phyloP scores from a whole-genome alignment of 2,888 invertebrate genomes.

The Luperina testacea region DNA sequence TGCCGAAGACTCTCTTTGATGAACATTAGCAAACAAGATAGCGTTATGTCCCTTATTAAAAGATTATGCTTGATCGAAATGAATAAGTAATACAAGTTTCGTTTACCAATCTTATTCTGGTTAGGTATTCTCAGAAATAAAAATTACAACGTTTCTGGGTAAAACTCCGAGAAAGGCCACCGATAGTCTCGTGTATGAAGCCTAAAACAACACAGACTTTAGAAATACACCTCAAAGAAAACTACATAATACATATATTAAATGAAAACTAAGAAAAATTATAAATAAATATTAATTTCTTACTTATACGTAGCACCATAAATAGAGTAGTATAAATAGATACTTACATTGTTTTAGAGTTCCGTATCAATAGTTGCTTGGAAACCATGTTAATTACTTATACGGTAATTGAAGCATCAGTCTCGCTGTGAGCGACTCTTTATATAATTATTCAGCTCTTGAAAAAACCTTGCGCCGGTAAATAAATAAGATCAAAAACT shows the following conservation, averaged over 20 bases:
- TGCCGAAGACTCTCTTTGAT: slow-evolving; percentile 15
- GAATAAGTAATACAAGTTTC: background rate
- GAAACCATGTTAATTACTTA: background rate
- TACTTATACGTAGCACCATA: background rate
- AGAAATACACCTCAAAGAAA: slow-evolving; percentile 12
- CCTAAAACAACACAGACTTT: slow-evolving; percentile 25
- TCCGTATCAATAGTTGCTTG: background rate
- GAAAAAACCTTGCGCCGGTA: background rate
- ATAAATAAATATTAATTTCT: background rate
- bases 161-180: background rate
- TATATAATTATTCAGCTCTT: too few relatives aligned
- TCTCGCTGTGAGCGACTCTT: background rate
- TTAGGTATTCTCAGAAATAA: slow-evolving; percentile 9
- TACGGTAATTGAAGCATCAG: too few relatives aligned
- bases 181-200: background rate
- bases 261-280: slow-evolving; percentile 6
- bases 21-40: slow-evolving; percentile 2
- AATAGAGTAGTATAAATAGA: background rate
- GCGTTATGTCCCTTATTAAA: slow-evolving; percentile 24
- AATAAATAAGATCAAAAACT: background rate
- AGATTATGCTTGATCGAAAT: slow-evolving; percentile 33
- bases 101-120: background rate
- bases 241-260: background rate
- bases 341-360: background rate
- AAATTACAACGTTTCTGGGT: slow-evolving; percentile 11